Evolutionary conservation across 2,888 invertebrate genomes (phyloP).

Genomic region (Lasioglossum marginatum): DNA sequence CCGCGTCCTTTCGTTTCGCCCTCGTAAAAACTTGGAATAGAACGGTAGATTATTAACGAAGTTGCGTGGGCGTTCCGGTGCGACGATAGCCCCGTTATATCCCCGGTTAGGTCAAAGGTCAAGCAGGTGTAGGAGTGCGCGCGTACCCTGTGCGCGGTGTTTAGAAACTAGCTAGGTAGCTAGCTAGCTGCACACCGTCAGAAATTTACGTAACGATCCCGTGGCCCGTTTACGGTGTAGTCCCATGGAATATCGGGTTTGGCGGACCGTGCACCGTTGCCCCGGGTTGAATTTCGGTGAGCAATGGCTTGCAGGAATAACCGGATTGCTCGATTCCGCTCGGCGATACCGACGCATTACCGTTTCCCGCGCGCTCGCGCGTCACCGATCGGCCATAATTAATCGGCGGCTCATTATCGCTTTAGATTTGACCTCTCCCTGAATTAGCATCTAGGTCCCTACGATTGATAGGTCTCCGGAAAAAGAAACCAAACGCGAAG

Average conservation of each 20-base stretch:
- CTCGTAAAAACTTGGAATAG: slow-evolving; percentile 25
- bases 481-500: neutral
- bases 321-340: slow-evolving; percentile 2
- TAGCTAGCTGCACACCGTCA: neutral
- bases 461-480: neutral
- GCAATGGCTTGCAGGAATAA: neutral
- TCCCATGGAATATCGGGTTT: neutral
- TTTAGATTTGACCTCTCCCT: neutral
- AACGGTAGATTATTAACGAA: slow-evolving; percentile 36
- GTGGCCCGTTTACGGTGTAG: slow-evolving; percentile 17
- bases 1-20: neutral
- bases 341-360: neutral
- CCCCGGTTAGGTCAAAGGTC: slow-evolving; percentile 47
- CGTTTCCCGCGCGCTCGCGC: neutral
- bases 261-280: neutral
- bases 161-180: slow-evolving; percentile 13
- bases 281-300: neutral
- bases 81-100: slow-evolving; percentile 34
- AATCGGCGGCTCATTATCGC: neutral
- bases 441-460: neutral
- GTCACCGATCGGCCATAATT: neutral
- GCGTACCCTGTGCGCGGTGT: neutral
- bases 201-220: slow-evolving; percentile 35
- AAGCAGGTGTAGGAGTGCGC: slow-evolving; percentile 11
- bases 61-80: slow-evolving; percentile 34